Evolutionary conservation across 2,113 vertebrate genomes (phyloP).

Genomic region (Chaetura pelagica): DNA sequence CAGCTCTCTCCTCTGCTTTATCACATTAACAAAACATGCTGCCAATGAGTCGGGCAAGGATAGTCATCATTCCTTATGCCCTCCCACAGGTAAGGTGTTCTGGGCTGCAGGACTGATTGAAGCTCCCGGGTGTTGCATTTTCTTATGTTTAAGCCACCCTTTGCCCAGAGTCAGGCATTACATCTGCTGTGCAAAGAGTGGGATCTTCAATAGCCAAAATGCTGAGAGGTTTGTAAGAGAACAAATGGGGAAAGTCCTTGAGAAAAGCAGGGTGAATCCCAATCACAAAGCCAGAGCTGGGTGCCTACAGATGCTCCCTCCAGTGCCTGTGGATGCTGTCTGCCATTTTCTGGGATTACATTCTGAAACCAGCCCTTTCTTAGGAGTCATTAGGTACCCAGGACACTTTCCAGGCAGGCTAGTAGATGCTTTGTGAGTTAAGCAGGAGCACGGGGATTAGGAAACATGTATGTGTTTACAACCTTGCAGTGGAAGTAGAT

Average conservation of each 20-base stretch:
- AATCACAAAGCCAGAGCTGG: background rate
- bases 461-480: background rate
- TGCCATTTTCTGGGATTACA: background rate
- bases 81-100: background rate
- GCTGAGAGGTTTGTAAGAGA: fast-evolving
- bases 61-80: background rate
- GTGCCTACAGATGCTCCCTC: background rate
- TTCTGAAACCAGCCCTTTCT: background rate
- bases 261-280: background rate
- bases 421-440: background rate
- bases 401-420: background rate
- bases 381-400: background rate
- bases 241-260: fast-evolving
- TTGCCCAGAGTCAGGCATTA: background rate
- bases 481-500: background rate
- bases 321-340: background rate
- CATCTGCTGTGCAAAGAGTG: background rate
- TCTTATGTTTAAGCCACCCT: background rate
- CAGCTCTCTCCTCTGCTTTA: background rate
- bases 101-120: background rate
- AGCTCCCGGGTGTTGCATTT: background rate
- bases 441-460: background rate
- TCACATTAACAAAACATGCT: background rate
- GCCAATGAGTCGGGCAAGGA: background rate
- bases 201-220: background rate